phyloP scores from a whole-genome alignment of 2,888 invertebrate genomes.

The Unio pictorum region DNA sequence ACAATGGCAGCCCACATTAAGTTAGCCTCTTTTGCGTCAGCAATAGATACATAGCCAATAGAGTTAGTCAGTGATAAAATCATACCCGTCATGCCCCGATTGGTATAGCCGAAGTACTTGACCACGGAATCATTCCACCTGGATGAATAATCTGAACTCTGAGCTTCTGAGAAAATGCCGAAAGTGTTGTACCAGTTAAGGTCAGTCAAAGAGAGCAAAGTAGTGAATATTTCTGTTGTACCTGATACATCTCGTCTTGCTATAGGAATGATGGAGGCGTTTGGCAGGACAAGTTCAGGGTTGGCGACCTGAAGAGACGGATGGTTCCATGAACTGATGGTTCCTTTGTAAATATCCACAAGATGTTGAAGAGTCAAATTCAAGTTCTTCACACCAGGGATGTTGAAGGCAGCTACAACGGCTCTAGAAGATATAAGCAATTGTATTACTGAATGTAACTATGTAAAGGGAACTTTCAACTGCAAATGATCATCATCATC shows the following conservation, averaged over 20 bases:
- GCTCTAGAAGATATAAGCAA: constrained; percentile 50
- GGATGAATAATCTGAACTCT: constrained; percentile 3
- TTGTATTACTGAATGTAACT: background rate
- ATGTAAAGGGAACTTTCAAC: background rate
- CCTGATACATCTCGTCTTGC: constrained; percentile 64
- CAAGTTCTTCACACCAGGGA: constrained; percentile 46
- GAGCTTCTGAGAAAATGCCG: constrained; percentile 52
- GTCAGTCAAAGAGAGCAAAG: constrained; percentile 52
- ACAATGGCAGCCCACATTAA: constrained; percentile 44
- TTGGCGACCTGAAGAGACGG: constrained; percentile 41
- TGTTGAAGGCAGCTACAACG: constrained; percentile 57
- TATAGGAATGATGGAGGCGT: constrained; percentile 49
- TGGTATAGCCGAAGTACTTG: constrained; percentile 42
- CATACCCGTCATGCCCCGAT: constrained; percentile 51
- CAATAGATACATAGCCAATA: constrained; percentile 59
- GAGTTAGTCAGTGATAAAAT: constrained; percentile 50
- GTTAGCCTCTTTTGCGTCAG: constrained; percentile 37
- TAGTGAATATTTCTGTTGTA: constrained; percentile 62
- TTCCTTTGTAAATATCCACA: constrained; percentile 65
- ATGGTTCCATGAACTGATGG: constrained; percentile 58
- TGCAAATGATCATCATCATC: no score
- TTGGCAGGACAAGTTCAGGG: constrained; percentile 42
- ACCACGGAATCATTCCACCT: constrained; percentile 45
- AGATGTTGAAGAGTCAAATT: constrained; percentile 51
- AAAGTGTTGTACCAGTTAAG: constrained; percentile 45